A percentile compares a stretch with the other conserved stretches of the same genome.
phyloP scores from a whole-genome alignment of 2,113 vertebrate species.

The Labrus mixtus region DNA sequence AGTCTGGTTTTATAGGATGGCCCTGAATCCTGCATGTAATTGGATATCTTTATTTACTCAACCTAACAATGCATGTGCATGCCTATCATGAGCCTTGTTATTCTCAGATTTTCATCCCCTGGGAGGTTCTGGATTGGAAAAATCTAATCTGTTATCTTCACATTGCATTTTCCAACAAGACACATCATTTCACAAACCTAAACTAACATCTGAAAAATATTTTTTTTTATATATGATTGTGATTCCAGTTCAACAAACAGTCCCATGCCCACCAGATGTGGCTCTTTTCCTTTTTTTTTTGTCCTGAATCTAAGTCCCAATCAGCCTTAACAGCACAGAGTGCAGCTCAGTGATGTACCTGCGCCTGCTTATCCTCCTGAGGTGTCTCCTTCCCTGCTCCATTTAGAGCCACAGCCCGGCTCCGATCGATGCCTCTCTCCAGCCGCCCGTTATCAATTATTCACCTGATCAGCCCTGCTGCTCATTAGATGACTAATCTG shows the following conservation, averaged over 20 bases:
- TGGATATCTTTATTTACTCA: neutral
- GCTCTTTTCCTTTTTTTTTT: neutral
- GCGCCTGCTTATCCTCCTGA: constrained; percentile 46
- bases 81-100: neutral
- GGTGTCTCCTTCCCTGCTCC: constrained; percentile 64
- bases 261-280: neutral
- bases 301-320: neutral
- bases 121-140: neutral
- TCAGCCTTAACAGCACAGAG: constrained; percentile 3
- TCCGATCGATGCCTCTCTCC: constrained; percentile 76
- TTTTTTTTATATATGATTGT: neutral
- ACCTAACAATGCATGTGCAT: neutral
- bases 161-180: neutral
- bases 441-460: constrained; percentile 79
- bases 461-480: constrained; percentile 78
- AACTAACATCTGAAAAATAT: too few relatives aligned
- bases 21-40: neutral
- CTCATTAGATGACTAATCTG: constrained; percentile 81
- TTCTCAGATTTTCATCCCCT: neutral
- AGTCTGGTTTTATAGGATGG: neutral
- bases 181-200: neutral
- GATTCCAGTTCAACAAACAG: neutral
- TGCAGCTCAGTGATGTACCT: constrained; percentile 50
- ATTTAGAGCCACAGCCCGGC: constrained; percentile 72
- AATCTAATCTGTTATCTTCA: neutral